A percentile compares a stretch with the other conserved stretches of the same genome.
These are phyloP conservation scores for Zygothrica quintamaculata DNA, from an alignment of 2,888 invertebrate genomes.

Conservation along the genomic window DNA sequence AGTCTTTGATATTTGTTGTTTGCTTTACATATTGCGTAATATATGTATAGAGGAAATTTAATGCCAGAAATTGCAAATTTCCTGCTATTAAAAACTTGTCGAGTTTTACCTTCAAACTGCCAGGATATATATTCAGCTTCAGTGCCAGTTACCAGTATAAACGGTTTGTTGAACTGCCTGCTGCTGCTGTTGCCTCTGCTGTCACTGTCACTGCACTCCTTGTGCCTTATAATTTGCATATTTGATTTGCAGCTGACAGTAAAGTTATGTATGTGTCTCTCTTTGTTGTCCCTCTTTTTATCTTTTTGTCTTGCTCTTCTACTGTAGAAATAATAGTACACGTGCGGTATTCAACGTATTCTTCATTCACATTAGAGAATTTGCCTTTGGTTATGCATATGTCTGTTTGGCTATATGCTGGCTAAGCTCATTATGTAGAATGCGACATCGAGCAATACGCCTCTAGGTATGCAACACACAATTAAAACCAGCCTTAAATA, in stretches of 20 bases:
- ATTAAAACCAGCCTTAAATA: not conserved
- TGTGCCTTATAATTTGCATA: slow-evolving; percentile 57
- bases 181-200: slow-evolving; percentile 3
- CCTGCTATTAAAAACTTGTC: slow-evolving; percentile 69
- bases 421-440: slow-evolving; percentile 11
- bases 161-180: slow-evolving; percentile 21
- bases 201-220: not conserved
- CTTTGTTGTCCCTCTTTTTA: not conserved
- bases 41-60: slow-evolving; percentile 67
- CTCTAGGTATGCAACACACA: not conserved
- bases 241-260: slow-evolving; percentile 56
- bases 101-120: slow-evolving; percentile 6
- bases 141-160: slow-evolving; percentile 13
- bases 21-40: slow-evolving; percentile 33
- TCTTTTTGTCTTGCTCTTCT: not conserved
- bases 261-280: slow-evolving; percentile 31
- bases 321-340: slow-evolving; percentile 2
- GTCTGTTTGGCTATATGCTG: not conserved
- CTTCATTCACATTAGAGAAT: not conserved
- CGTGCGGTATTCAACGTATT: slow-evolving; percentile 38
- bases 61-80: slow-evolving; percentile 76
- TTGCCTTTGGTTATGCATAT: not conserved
- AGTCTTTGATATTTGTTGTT: slow-evolving; percentile 4
- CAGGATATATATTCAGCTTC: not conserved
- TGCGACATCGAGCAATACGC: not conserved